Evolutionary conservation across 2,797 vertebrate species (phyloP).

Genomic region (Pangasius macronema): DNA sequence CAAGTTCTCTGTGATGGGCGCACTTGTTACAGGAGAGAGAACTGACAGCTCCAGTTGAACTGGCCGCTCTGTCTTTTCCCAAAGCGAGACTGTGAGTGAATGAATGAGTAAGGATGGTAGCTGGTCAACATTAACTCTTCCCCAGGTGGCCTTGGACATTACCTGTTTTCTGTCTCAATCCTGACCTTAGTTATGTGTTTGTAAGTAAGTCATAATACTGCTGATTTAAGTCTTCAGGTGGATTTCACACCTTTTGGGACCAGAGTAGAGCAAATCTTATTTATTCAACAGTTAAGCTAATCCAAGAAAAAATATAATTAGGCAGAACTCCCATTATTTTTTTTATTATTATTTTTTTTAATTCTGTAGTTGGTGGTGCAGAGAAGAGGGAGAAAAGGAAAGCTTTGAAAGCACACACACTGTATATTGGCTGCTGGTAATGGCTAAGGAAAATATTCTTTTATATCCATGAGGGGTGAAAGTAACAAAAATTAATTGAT

Average conservation of each 20-base stretch:
- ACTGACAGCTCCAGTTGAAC: slow-evolving; percentile 68
- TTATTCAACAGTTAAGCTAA: slow-evolving; percentile 4
- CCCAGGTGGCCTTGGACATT: slow-evolving; percentile 51
- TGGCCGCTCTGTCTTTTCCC: slow-evolving; percentile 57
- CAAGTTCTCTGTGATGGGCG: slow-evolving; percentile 71
- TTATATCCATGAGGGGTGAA: background rate
- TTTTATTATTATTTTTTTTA: background rate
- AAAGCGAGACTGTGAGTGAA: slow-evolving; percentile 25
- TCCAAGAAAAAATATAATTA: background rate
- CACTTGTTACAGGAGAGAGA: slow-evolving; percentile 64
- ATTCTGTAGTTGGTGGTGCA: background rate
- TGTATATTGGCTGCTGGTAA: background rate
- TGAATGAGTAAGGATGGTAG: slow-evolving; percentile 30
- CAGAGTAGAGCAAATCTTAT: background rate
- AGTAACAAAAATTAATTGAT: background rate
- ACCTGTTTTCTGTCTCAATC: slow-evolving; percentile 28
- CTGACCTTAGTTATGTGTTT: background rate
- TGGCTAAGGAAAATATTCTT: background rate
- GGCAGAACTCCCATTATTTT: background rate
- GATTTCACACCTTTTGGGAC: background rate
- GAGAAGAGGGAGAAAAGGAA: background rate
- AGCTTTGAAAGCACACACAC: background rate
- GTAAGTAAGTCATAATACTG: background rate
- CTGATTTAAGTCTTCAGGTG: background rate
- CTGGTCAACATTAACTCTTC: slow-evolving; percentile 39